These are phyloP conservation scores for Brenthis ino DNA, from an alignment of 2,888 invertebrate species.

Conservation along the genomic window DNA sequence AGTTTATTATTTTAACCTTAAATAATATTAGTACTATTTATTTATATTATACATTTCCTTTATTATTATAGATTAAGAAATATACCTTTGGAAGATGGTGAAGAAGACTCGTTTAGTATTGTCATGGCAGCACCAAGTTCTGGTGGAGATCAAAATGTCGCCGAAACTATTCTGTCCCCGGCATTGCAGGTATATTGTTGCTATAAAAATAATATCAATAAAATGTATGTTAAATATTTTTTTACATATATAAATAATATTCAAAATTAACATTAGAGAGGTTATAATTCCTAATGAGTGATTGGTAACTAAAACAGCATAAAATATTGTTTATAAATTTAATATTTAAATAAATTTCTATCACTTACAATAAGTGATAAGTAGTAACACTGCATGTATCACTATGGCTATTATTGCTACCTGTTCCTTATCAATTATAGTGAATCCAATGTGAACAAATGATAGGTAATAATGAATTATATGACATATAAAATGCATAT, in stretches of 20 bases:
- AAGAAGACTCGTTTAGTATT: slow-evolving; percentile 87
- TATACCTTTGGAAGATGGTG: slow-evolving; percentile 94
- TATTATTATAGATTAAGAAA: slow-evolving; percentile 85
- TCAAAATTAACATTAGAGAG: too few species aligned
- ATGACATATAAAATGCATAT: not conserved
- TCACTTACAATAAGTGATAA: too few species aligned
- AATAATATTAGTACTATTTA: not conserved
- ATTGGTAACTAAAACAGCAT: not conserved
- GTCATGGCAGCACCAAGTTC: slow-evolving; percentile 82
- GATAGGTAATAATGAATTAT: not conserved
- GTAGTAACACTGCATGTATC: too few species aligned
- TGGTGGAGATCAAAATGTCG: slow-evolving; percentile 82
- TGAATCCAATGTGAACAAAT: not conserved
- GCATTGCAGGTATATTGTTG: slow-evolving; percentile 84
- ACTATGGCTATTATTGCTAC: too few species aligned
- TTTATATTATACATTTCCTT: not conserved
- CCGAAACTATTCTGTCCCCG: slow-evolving; percentile 91
- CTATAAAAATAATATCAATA: not conserved
- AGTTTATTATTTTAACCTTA: not conserved
- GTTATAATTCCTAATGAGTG: not conserved
- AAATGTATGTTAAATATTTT: not conserved
- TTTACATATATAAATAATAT: not conserved
- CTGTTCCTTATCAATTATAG: not conserved
- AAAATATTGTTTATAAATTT: too few species aligned
- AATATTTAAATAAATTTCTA: too few species aligned